A percentile compares a stretch with the other conserved stretches of the same genome.
phyloP scores from a whole-genome alignment of 1,140 invertebrate genomes.

The Anagrus nilaparvatae region DNA sequence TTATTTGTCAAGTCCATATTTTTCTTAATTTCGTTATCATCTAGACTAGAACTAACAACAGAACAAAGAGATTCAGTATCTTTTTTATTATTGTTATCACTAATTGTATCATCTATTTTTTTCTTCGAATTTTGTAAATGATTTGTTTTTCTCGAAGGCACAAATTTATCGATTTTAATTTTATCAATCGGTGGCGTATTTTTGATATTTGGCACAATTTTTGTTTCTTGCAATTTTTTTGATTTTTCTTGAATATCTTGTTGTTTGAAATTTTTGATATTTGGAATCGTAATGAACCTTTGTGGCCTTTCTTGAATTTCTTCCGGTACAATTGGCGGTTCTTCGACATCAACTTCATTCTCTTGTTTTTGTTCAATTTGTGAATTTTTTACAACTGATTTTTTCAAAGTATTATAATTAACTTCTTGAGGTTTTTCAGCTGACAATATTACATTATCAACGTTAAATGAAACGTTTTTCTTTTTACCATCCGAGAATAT shows the following conservation, averaged over 20 bases:
- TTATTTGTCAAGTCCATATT: background rate
- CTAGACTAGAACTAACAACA: too few species aligned
- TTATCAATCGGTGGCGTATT: constrained; percentile 19
- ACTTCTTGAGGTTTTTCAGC: constrained; percentile 34
- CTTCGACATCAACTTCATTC: constrained; percentile 12
- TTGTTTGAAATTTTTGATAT: constrained; percentile 34
- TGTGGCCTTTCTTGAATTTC: constrained; percentile 14
- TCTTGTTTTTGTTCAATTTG: constrained; percentile 12
- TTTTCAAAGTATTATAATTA: too few species aligned
- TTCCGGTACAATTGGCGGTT: constrained; percentile 18
- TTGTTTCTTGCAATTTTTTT: constrained; percentile 21
- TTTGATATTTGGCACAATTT: constrained; percentile 16
- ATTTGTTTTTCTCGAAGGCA: constrained; percentile 21
- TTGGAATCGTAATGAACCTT: constrained; percentile 38
- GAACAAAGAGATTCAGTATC: background rate
- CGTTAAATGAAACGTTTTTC: constrained; percentile 37
- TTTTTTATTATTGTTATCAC: background rate
- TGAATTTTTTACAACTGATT: too few species aligned
- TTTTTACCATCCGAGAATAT: constrained; percentile 29
- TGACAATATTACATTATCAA: constrained; percentile 39
- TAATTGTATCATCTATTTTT: background rate
- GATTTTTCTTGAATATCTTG: constrained; percentile 8
- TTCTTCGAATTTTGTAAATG: too few species aligned
- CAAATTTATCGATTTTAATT: constrained; percentile 29
- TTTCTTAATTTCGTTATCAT: constrained; percentile 4